Conservation (phyloP, 1,140 invertebrate species). For the Hirudo medicinalis region DNA sequence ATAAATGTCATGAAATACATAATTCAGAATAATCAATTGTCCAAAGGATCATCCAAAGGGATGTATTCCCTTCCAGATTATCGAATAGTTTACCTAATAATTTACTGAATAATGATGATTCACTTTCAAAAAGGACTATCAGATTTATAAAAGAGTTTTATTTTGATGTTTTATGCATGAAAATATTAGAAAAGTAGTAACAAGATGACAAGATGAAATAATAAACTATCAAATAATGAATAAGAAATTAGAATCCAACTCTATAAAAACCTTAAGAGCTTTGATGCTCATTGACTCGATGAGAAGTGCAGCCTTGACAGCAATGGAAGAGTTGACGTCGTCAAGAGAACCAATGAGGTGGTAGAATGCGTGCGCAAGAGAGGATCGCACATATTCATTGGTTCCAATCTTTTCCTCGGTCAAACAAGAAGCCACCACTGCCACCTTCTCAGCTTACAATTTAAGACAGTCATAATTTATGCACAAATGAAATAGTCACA, state of each 20-base stretch:
- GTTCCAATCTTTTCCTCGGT: conserved; percentile 70
- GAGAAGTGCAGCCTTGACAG: conserved; percentile 79
- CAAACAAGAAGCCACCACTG: conserved; percentile 79
- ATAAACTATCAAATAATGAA: too few species aligned
- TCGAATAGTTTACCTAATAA: neutral
- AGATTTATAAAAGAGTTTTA: conserved; percentile 11
- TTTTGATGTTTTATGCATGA: neutral
- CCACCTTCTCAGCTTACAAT: conserved; percentile 70
- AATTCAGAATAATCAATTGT: too few species aligned
- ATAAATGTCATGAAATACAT: too few species aligned
- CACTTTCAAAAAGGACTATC: too few species aligned
- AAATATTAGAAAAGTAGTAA: neutral
- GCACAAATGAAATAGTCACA: neutral
- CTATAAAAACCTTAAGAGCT: neutral
- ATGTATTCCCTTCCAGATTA: neutral
- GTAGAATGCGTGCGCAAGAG: conserved; percentile 87
- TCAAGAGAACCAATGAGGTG: conserved; percentile 89
- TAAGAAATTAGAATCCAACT: neutral
- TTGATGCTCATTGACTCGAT: conserved; percentile 70
- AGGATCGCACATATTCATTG: conserved; percentile 73
- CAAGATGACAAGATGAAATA: too few species aligned
- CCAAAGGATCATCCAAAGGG: too few species aligned
- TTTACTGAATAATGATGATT: neutral
- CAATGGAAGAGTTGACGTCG: conserved; percentile 83
- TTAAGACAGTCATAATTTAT: neutral